Evolutionary conservation across 2,888 invertebrate species (phyloP).

Genomic region (Conchocele bisecta): DNA sequence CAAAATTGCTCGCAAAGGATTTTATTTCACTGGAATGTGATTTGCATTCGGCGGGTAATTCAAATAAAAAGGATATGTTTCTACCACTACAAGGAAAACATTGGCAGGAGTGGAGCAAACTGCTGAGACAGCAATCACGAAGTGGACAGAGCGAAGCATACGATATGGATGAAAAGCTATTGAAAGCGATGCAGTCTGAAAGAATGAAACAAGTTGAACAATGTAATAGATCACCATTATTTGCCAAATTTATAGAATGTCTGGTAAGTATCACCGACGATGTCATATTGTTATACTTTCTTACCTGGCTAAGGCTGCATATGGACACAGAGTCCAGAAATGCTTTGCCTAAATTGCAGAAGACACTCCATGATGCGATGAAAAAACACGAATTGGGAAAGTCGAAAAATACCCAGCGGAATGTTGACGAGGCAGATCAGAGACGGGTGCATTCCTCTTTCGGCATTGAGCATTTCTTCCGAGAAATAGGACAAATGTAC

Average conservation of each 20-base stretch:
- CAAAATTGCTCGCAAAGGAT: too few relatives aligned
- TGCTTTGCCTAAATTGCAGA: not conserved
- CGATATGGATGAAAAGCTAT: not conserved
- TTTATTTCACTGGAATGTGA: too few relatives aligned
- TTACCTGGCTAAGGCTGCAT: not conserved
- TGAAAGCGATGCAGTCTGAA: not conserved
- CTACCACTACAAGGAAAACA: not conserved
- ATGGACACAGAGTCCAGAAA: not conserved
- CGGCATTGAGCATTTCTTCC: conserved; percentile 28
- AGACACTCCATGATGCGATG: not conserved
- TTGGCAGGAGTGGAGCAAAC: not conserved
- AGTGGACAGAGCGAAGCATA: not conserved
- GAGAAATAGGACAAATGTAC: conserved; percentile 37
- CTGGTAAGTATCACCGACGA: not conserved
- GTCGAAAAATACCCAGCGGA: not conserved
- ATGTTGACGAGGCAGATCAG: not conserved
- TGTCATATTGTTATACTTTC: not conserved
- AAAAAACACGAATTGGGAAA: not conserved
- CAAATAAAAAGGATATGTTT: not conserved
- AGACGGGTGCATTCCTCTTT: conserved; percentile 7
- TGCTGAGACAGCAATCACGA: not conserved
- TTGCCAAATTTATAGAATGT: not conserved
- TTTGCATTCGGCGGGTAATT: too few relatives aligned
- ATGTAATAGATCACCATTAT: not conserved
- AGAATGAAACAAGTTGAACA: not conserved